Base-by-base conservation (phyloP, 2,888 invertebrate species). In the Sesia bembeciformis region DNA sequence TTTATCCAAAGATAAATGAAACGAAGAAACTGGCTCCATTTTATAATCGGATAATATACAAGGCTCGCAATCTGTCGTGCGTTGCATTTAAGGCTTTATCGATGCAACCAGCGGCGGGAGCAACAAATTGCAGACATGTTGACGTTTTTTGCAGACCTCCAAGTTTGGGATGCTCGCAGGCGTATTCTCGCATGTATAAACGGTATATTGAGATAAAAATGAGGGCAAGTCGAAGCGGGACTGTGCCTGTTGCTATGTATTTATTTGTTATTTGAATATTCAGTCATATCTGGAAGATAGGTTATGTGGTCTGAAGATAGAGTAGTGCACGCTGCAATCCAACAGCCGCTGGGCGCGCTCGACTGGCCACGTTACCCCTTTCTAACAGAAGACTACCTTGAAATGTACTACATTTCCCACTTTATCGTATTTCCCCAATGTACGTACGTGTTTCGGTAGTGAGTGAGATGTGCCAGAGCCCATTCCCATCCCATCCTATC, bases 41-140 rank as follows among this genome's bases (percentile, higher is more conserved):
- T 64, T 67, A 66, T 66, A 64, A 66, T 65, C 64, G 58, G 58
- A 64, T 63, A 60, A 66, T 62, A 66, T 66, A 67, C 64, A 67
- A 60, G 66, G 66, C 7, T 62, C 59, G 63, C 63, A 67, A 67
- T 67, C 64, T 66, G 66, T 67, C 68, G 63, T 46, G 57, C 52
- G 46, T 46, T 46, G 52, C 54, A 50, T 52, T 70, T 68, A 70
- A 67, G 69, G 68, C 60, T 65, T 68, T 68, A 69, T 69, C 65
- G 65, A 46, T 46, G 46, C 46, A 46, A 8, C 8, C 7, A 23
- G 46, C n/a, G n/a, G 54, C 58, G 23, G 46, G 46, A 8, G 59
- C 58, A 52, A 55, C 55, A 55, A 55, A 55, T 55, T 55, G 52
- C 55, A 38, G 49, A 8, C 52, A 49, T 41, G 8, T 39, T 46